Percentiles rank a stretch among this genome's conserved stretches.
phyloP scores from a whole-genome alignment of 2,797 vertebrate genomes.

The Rousettus madagascariensis region DNA sequence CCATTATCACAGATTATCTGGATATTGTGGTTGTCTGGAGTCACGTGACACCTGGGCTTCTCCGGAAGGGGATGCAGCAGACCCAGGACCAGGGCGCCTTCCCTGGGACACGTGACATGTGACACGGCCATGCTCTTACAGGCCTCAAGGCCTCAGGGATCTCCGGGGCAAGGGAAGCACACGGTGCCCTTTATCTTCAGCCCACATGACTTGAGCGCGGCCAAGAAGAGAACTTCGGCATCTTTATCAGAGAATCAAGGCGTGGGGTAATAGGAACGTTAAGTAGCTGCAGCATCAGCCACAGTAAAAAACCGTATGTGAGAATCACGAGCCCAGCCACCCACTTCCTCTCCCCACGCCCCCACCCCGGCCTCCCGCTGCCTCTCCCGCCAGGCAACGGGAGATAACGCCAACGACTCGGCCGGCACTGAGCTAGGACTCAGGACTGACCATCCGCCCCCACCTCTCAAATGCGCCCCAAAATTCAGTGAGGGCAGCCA shows the following conservation, averaged over 20 bases:
- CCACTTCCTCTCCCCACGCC: background rate
- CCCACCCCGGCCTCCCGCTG: background rate
- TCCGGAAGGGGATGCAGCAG: too few species aligned
- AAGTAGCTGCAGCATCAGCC: background rate
- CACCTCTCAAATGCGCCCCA: background rate
- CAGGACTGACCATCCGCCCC: background rate
- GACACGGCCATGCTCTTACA: background rate
- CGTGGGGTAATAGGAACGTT: background rate
- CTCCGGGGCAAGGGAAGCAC: background rate
- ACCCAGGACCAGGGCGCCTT: background rate
- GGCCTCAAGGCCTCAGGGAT: background rate
- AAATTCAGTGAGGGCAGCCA: background rate
- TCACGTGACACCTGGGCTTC: background rate
- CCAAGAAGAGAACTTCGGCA: background rate
- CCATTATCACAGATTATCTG: background rate
- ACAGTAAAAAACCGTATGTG: background rate
- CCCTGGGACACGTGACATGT: background rate
- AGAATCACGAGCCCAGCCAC: background rate
- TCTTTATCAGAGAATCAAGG: slow-evolving; percentile 44
- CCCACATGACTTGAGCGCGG: background rate
- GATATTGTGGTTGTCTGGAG: background rate
- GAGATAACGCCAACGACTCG: background rate
- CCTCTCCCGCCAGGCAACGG: background rate
- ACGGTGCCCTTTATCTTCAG: background rate
- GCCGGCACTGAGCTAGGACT: background rate